phyloP scores from a whole-genome alignment of 2,113 vertebrate genomes.

The Gymnocephalus cernua region DNA sequence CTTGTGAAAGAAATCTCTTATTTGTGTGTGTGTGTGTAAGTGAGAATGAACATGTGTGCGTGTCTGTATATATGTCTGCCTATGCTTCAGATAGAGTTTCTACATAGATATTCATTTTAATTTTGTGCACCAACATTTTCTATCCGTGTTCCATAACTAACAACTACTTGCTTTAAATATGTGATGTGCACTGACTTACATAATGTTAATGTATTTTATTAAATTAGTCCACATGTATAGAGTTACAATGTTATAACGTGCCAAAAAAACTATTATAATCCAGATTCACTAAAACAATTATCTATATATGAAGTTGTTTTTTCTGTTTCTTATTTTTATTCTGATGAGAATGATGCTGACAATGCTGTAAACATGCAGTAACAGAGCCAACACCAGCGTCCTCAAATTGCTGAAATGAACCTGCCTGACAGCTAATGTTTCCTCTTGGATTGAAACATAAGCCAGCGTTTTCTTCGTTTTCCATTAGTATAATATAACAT shows the following conservation, averaged over 20 bases:
- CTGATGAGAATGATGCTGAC: not conserved
- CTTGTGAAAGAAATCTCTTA: constrained; percentile 84
- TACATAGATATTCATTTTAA: constrained; percentile 51
- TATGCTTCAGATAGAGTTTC: constrained; percentile 57
- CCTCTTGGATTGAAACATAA: constrained; percentile 74
- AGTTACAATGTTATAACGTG: not conserved
- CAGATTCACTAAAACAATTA: not conserved
- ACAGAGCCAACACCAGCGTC: not conserved
- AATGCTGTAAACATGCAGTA: constrained; percentile 15
- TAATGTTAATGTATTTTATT: constrained; percentile 12
- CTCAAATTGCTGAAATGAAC: constrained; percentile 44
- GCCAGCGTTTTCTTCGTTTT: constrained; percentile 70
- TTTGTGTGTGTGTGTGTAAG: constrained; percentile 68
- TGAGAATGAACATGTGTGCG: constrained; percentile 21
- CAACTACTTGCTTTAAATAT: constrained; percentile 31
- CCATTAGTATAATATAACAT: not conserved
- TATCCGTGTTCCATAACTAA: constrained; percentile 1
- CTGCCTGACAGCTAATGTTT: constrained; percentile 64
- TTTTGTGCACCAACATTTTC: constrained; percentile 37
- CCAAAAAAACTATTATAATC: not conserved
- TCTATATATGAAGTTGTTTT: not conserved
- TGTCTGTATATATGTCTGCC: constrained; percentile 33
- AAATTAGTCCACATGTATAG: not conserved
- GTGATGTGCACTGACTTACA: constrained; percentile 22
- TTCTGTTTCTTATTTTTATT: not conserved